Base-by-base conservation (phyloP, 2,888 invertebrate genomes). In the Pristionchus maxplancki region DNA sequence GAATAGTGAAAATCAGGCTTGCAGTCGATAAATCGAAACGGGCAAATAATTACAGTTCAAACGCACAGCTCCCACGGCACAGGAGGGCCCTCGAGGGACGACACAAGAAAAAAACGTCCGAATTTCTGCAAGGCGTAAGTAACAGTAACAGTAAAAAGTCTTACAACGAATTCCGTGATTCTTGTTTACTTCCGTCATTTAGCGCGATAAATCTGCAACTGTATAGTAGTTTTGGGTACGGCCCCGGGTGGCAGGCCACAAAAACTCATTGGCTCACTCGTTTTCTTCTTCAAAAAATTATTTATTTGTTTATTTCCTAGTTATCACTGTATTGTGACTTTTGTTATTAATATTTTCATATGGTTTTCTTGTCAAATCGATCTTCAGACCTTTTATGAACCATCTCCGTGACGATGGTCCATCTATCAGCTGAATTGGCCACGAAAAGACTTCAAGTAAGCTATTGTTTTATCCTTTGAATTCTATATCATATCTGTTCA, bases 361-460 rank as follows among this genome's bases (percentile, higher is more conserved):
- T 11, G 28, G 9, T 28, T 28, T 58, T 1, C 15, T 50, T 24
- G 31, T 4, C n/a, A 24, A 28, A 3, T 48, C 6, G 13, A 78
- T 78, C 28, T n/a, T 40, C 50, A 28, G 50, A 34, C 28, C 58
- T 31, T 83, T 28, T 83, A 83, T 83, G 58, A 34, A 24, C 50
- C n/a, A 44, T n/a, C 44, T 28, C 5, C 78, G 53, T 53, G 37
- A 53, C 34, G 24, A 87, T 87, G 87, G 78, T 34, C 13, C n/a
- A 53, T 15, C 78, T 87, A 13, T 28, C 74, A 17, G 40, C 28
- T 53, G 87, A 87, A n/a, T 67, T 78, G 67, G 78, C 62, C 58
- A 78, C 78, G 3, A 87, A 87, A 62, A 28, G 87, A 28, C 87
- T 87, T 5, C 87, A 87, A 58, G 78, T 87, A 17, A 48, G 34